Percentiles rank a stretch among this genome's conserved stretches.
Conservation (phyloP, 2,113 vertebrate genomes). For the Pelecanus crispus region DNA sequence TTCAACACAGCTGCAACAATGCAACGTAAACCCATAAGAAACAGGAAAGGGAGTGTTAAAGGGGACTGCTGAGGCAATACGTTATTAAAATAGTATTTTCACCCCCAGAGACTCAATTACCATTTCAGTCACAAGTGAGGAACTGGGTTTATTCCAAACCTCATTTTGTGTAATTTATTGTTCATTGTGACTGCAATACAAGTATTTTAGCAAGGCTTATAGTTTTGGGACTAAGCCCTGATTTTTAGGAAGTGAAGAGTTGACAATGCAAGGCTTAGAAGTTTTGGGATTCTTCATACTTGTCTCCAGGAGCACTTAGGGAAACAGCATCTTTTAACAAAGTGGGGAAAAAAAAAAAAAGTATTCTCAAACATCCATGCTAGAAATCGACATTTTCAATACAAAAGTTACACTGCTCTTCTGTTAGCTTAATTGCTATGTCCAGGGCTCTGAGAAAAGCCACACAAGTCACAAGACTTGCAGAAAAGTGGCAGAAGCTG, state of each 20-base stretch:
- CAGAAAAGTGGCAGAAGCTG: slow-evolving; percentile 41
- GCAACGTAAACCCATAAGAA: not conserved
- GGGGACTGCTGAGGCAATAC: not conserved
- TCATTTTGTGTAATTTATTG: not conserved
- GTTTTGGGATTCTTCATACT: not conserved
- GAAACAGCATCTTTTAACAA: not conserved
- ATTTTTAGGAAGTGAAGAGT: not conserved
- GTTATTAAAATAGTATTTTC: slow-evolving; percentile 31
- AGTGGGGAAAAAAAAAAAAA: not conserved
- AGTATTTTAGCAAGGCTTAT: slow-evolving; percentile 1
- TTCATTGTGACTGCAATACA: not conserved
- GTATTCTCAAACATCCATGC: not conserved
- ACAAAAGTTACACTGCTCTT: not conserved
- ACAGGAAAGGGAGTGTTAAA: slow-evolving; percentile 5
- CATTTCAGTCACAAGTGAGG: slow-evolving; percentile 5
- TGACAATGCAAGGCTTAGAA: not conserved
- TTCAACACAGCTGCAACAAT: not conserved
- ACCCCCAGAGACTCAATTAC: not conserved
- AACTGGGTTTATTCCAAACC: slow-evolving; percentile 17
- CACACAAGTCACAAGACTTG: slow-evolving; percentile 42
- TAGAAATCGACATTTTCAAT: not conserved
- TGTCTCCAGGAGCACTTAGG: not conserved
- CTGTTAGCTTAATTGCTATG: not conserved
- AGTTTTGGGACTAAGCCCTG: not conserved
- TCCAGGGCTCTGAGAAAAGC: slow-evolving; percentile 31